Percentiles rank a stretch among this genome's conserved stretches.
These are phyloP conservation scores for Pyrrhia umbra DNA, from an alignment of 2,888 invertebrate species.

Conservation along the genomic window DNA sequence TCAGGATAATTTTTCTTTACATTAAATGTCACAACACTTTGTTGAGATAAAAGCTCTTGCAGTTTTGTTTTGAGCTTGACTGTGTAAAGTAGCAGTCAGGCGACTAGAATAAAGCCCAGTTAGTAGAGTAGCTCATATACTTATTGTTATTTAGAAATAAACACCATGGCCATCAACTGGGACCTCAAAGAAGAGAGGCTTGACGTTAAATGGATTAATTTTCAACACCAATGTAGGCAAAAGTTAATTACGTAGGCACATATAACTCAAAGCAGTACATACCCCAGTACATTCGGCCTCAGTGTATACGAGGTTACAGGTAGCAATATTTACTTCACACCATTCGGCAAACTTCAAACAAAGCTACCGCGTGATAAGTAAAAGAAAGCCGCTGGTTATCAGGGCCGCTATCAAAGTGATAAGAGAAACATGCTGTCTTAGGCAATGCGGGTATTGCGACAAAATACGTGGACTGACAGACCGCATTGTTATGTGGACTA, in stretches of 20 bases:
- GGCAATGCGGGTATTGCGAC: constrained; percentile 22
- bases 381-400: constrained; percentile 46
- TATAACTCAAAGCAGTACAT: not conserved
- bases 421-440: constrained; percentile 19
- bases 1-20: not conserved
- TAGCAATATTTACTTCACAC: constrained; percentile 12
- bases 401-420: constrained; percentile 32
- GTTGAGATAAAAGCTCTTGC: too few species aligned
- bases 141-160: too few species aligned
- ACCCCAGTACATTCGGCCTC: not conserved
- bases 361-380: not conserved
- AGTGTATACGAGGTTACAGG: not conserved
- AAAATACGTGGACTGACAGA: not conserved
- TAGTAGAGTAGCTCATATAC: too few species aligned
- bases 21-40: not conserved
- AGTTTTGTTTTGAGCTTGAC: too few species aligned
- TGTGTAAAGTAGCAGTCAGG: too few species aligned
- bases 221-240: not conserved
- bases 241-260: not conserved
- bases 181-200: too few species aligned
- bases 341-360: constrained; percentile 33
- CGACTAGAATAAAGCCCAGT: too few species aligned
- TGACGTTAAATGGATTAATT: too few species aligned
- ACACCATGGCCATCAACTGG: too few species aligned
- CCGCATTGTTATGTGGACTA: not conserved